Conservation (phyloP, 2,113 vertebrate species). For the Oenanthe oenanthe region DNA sequence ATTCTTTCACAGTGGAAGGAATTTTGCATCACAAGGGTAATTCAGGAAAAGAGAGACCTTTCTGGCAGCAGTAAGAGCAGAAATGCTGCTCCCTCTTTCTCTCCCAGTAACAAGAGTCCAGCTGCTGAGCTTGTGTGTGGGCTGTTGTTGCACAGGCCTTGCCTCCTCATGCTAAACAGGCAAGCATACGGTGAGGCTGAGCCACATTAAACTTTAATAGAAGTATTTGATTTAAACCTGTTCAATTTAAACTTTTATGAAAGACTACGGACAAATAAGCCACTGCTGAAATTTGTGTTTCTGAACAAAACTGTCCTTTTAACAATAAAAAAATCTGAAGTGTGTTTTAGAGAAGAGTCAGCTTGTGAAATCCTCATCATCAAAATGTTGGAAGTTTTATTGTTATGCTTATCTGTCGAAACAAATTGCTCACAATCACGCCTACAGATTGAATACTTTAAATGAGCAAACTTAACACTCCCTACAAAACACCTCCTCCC, state of each 20-base stretch:
- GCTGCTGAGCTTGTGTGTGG: neutral
- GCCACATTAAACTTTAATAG: neutral
- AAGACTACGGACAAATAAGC: neutral
- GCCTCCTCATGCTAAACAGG: neutral
- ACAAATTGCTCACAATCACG: neutral
- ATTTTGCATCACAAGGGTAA: neutral
- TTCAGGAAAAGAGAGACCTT: neutral
- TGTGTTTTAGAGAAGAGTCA: neutral
- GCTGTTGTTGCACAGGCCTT: neutral
- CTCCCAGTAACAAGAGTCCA: neutral
- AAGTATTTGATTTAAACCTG: slow-evolving; percentile 2
- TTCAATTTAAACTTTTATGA: neutral
- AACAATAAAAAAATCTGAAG: neutral
- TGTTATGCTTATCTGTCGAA: neutral
- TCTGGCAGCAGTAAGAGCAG: neutral
- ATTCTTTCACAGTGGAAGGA: neutral
- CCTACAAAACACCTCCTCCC: slow-evolving; percentile 6
- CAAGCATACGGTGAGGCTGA: neutral
- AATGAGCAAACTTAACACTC: neutral
- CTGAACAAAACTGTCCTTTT: neutral
- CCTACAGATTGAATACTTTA: neutral
- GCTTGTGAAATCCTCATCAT: neutral
- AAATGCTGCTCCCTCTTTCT: neutral
- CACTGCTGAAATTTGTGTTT: neutral
- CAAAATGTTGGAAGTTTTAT: neutral